These are phyloP conservation scores for Alexandromys fortis DNA, from an alignment of 2,113 vertebrate genomes.

Conservation along the genomic window DNA sequence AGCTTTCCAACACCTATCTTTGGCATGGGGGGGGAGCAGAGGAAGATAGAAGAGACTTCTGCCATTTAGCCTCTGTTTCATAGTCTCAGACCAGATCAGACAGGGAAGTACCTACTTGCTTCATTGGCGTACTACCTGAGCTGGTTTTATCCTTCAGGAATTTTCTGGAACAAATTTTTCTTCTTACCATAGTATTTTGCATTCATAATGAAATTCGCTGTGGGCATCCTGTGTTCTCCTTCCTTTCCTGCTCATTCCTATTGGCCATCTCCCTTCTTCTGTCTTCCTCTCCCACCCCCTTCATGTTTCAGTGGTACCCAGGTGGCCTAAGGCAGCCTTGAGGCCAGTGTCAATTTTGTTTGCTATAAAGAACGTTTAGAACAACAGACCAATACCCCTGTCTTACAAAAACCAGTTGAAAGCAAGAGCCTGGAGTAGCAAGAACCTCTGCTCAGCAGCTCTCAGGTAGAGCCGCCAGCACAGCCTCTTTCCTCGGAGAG, in stretches of 20 bases:
- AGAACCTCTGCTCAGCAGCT: constrained; percentile 1
- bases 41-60: constrained; percentile 73
- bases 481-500: constrained; percentile 67
- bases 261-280: constrained; percentile 70
- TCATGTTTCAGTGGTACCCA: constrained; percentile 55
- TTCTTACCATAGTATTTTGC: constrained; percentile 26
- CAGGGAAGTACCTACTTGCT: constrained; percentile 49
- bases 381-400: not conserved
- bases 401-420: constrained; percentile 22
- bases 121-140: constrained; percentile 39
- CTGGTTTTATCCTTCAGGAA: constrained; percentile 40
- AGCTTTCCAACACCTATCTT: constrained; percentile 59
- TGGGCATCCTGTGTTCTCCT: constrained; percentile 22
- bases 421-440: constrained; percentile 22
- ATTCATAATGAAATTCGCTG: not conserved
- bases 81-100: constrained; percentile 47
- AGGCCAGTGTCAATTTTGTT: constrained; percentile 40
- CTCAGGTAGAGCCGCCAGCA: not conserved
- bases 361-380: not conserved
- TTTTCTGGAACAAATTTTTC: constrained; percentile 44
- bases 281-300: constrained; percentile 75
- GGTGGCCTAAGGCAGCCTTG: constrained; percentile 51
- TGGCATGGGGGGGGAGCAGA: constrained; percentile 71
- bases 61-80: constrained; percentile 23
- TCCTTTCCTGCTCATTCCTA: constrained; percentile 34